Evolutionary conservation across 2,113 vertebrate genomes (phyloP).

Genomic region (Ornithorhynchus anatinus): DNA sequence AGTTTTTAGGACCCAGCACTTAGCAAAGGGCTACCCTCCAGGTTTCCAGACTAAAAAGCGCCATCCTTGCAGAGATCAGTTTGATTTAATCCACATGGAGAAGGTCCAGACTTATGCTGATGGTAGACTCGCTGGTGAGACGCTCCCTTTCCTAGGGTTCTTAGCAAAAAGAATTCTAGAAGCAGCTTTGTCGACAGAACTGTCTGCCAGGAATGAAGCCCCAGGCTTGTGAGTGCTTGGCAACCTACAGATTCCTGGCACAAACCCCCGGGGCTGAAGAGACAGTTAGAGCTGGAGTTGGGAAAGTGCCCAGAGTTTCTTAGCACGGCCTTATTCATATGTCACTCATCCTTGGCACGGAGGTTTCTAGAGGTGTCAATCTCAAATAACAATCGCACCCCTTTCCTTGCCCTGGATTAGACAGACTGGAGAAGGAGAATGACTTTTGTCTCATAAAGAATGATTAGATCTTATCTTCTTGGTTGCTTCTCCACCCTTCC

Average conservation of each 20-base stretch:
- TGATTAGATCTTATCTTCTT: not conserved
- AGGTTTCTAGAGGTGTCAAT: not conserved
- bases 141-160: not conserved
- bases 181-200: constrained; percentile 24
- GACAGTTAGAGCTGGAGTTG: constrained; percentile 6
- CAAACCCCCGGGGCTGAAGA: not conserved
- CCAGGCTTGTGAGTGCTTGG: not conserved
- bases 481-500: not conserved
- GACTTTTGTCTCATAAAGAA: not conserved
- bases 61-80: rapidly evolving
- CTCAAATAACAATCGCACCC: not conserved
- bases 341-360: constrained; percentile 33
- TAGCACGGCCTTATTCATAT: not conserved
- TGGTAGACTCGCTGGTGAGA: not conserved
- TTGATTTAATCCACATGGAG: not conserved
- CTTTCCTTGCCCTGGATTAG: not conserved
- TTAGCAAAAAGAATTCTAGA: not conserved
- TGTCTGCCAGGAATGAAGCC: not conserved
- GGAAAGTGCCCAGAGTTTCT: constrained; percentile 29
- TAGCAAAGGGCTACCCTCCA: too few relatives aligned
- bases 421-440: rapidly evolving
- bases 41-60: too few relatives aligned
- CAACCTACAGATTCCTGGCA: not conserved
- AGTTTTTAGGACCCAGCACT: too few relatives aligned
- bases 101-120: not conserved